Evolutionary conservation across 2,797 vertebrate genomes (phyloP).

Genomic region (Tragelaphus oryx): DNA sequence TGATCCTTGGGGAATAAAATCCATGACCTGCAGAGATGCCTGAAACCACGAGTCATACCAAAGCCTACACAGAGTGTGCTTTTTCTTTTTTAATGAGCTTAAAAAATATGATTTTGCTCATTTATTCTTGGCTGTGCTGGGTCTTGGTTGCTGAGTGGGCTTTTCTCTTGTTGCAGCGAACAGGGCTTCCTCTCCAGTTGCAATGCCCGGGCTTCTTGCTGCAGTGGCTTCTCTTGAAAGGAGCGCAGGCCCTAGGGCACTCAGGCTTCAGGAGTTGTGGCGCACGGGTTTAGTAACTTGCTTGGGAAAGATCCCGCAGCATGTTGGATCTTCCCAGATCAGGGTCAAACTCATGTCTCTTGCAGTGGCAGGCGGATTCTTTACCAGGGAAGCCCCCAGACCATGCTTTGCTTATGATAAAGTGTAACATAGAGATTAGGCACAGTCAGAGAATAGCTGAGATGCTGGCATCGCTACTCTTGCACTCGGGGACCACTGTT

Average conservation of each 20-base stretch:
- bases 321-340: neutral
- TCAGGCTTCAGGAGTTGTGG: neutral
- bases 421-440: neutral
- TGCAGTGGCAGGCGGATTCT: neutral
- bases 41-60: fast-evolving
- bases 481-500: neutral
- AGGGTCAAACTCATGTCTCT: neutral
- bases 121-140: neutral
- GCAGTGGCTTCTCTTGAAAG: neutral
- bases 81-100: neutral
- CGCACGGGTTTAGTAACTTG: neutral
- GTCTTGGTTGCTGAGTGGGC: neutral
- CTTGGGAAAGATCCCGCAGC: neutral
- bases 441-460: neutral
- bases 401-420: neutral
- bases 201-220: fast-evolving
- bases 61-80: too few species aligned
- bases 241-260: neutral
- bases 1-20: neutral
- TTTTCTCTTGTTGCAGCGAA: neutral
- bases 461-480: neutral
- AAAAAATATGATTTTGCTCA: neutral
- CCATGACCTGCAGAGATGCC: too few species aligned
- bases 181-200: neutral
- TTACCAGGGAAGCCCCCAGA: neutral